Conservation (phyloP, 35 echinoderm and acorn worm genomes). For the Antedon bifida region DNA sequence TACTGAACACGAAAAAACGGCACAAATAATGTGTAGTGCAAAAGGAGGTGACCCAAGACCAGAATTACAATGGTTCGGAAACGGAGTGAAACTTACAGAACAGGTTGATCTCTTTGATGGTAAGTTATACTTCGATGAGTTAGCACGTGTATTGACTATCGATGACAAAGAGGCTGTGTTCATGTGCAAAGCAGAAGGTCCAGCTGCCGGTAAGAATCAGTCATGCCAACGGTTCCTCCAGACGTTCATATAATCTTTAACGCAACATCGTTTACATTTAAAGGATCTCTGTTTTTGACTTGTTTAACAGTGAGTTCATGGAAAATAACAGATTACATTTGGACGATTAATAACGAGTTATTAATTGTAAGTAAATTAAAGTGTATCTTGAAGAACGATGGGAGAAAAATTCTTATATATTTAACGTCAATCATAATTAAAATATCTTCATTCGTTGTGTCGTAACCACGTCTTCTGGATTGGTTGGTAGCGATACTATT, state of each 20-base stretch:
- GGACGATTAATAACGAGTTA: not conserved
- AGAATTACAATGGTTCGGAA: not conserved
- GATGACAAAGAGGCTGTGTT: not conserved
- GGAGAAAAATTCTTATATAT: no score
- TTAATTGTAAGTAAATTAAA: no score
- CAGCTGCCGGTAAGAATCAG: not conserved
- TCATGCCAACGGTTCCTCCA: not conserved
- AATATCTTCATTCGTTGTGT: no score
- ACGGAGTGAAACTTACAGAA: not conserved
- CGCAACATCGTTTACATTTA: not conserved
- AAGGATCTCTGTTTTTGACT: not conserved
- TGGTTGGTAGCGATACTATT: no score
- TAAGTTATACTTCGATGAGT: not conserved
- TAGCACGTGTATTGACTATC: not conserved
- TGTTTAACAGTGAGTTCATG: not conserved
- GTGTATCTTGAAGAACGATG: no score
- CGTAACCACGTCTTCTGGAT: no score
- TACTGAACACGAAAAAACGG: not conserved
- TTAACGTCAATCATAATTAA: no score
- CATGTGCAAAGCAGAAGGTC: not conserved
- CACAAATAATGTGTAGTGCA: not conserved
- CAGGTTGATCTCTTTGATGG: not conserved
- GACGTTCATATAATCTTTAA: not conserved
- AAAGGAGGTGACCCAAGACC: not conserved
- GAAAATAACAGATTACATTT: not conserved